Evolutionary conservation across 37 sponge, comb jelly and placozoan genomes (phyloP), one percentile per base, ranked within the genome.

Genomic region (Cliona cf. orientalis): DNA sequence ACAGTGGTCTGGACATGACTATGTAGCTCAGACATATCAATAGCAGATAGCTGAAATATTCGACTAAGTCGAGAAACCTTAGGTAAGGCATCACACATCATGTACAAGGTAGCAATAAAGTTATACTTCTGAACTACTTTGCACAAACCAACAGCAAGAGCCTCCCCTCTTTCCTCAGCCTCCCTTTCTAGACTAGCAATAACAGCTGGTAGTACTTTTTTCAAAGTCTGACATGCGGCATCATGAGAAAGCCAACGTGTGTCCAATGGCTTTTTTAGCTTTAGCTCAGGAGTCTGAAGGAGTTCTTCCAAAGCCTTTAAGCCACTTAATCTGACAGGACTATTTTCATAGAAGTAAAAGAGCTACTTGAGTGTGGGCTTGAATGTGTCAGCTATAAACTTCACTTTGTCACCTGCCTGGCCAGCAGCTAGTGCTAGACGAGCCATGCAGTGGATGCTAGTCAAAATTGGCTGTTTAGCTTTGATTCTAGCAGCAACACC

Each of bases 71-170:
- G 68, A 40, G 71, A 80, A 26, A 80, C 71, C 25, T 31, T 29
- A 19, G 81, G 81, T 7, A 80, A 39, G 3, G 38, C 38, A 34
- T 80, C 81, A 80, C 81, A 80, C 81, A 80, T 80, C 81, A 80
- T 80, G 38, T 80, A 80, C 33, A 80, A 32, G 21, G 55, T 68
- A n/a, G 81, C 81, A 46, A 80, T 68, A 26, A 80, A 80, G 11
- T 71, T 80, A 46, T 44, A 80, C 32, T 26, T 5, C 55, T 71
- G 12, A 5, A 80, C 69, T n/a, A 80, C 70, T 41, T 39, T 80
- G 31, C 71, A 36, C 32, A 80, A 46, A 40, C 81, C 81, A 66
- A 44, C 40, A 46, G 81, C 81, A 33, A 80, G 55, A n/a, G 81
- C 81, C 11, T 68, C 81, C 26, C 81, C 79, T 38, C 65, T 58